Percentiles rank a stretch among this genome's conserved stretches.
Conservation (phyloP, 53 echinoderm and acorn worm species). For the Pentamera pediparva region DNA sequence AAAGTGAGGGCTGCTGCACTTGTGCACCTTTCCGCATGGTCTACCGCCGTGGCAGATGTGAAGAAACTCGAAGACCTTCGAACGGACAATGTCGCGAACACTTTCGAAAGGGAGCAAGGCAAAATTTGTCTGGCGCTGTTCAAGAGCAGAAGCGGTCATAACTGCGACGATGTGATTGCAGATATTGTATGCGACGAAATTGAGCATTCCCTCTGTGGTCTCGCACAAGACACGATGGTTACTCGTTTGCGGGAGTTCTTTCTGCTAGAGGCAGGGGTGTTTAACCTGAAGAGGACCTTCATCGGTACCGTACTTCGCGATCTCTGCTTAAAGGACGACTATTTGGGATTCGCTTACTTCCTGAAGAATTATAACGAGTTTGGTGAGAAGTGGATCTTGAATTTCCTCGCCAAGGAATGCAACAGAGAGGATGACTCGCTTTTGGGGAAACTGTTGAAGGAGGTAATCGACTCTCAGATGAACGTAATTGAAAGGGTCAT, state of each 20-base stretch:
- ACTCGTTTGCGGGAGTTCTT: not conserved
- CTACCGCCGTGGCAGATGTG: not conserved
- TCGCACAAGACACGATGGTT: not conserved
- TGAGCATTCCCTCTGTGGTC: not conserved
- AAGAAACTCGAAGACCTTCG: not conserved
- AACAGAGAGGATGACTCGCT: not conserved
- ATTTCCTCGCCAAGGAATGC: conserved; percentile 15
- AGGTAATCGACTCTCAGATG: not conserved
- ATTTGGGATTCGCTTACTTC: conserved; percentile 4
- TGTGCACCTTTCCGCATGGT: conserved; percentile 9
- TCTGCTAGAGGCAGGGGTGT: not conserved
- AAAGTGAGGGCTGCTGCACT: conserved; percentile 3
- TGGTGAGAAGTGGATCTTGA: conserved; percentile 13
- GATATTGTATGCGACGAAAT: conserved; percentile 6
- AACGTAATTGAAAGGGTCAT: not conserved
- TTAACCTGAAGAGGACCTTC: conserved; percentile 2
- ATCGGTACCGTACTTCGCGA: conserved; percentile 19
- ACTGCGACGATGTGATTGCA: not conserved
- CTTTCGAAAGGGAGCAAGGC: not conserved
- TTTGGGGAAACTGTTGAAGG: not conserved
- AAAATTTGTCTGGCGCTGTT: not conserved
- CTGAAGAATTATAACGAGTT: not conserved
- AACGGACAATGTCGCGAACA: not conserved
- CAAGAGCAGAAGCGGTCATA: not conserved
- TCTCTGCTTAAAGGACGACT: conserved; percentile 5